A percentile compares a stretch with the other conserved stretches of the same genome.
Conservation (phyloP, 1,140 invertebrate genomes). For the Tachypleus tridentatus region DNA sequence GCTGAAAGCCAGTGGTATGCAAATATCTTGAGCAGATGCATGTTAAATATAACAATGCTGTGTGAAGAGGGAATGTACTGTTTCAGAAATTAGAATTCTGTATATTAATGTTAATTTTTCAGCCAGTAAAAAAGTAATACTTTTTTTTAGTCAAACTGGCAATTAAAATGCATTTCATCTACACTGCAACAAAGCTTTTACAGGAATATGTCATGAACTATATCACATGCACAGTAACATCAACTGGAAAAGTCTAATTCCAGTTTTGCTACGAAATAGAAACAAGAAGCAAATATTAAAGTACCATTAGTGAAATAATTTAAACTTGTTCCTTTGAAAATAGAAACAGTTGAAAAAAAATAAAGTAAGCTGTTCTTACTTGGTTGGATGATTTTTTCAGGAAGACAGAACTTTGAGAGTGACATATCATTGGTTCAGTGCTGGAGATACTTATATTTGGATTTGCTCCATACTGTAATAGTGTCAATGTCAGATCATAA, state of each 20-base stretch:
- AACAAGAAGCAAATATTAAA: constrained; percentile 1
- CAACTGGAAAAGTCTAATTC: not conserved
- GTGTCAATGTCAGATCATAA: constrained; percentile 50
- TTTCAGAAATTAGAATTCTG: too few species aligned
- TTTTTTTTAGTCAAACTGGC: too few species aligned
- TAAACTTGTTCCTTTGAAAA: not conserved
- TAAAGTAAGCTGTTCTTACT: constrained; percentile 33
- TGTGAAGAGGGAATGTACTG: too few species aligned
- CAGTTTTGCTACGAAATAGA: not conserved
- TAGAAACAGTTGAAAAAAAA: not conserved
- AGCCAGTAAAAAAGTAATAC: too few species aligned
- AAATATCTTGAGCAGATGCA: too few species aligned
- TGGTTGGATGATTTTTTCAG: constrained; percentile 48
- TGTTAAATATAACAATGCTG: too few species aligned
- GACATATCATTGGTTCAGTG: constrained; percentile 28
- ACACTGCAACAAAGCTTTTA: too few species aligned
- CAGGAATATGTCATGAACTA: too few species aligned
- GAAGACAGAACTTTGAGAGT: constrained; percentile 42
- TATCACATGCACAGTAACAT: too few species aligned
- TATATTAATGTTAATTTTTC: too few species aligned
- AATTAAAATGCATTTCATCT: too few species aligned
- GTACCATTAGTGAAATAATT: not conserved
- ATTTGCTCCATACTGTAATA: constrained; percentile 53
- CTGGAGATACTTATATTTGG: constrained; percentile 40
- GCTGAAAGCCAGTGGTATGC: too few species aligned